Evolutionary conservation across 2,113 vertebrate species (phyloP), one percentile per base, ranked within the genome.

Genomic region (Phalacrocorax pelagicus): DNA sequence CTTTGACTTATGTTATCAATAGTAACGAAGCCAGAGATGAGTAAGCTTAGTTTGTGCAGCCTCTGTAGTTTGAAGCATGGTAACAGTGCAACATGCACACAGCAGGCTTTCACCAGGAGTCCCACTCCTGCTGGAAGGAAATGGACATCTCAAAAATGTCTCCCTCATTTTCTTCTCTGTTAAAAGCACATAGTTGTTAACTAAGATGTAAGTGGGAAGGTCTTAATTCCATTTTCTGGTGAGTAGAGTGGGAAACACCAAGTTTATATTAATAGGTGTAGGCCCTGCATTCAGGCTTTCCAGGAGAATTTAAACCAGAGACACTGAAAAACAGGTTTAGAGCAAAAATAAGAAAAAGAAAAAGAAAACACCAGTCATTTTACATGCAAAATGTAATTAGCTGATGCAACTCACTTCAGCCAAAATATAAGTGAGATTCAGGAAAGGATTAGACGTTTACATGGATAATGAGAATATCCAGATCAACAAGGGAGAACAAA

Each of bases 71-170:
- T 21, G 24, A 38, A 58, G 66, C 26, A 11, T 23, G 27, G 34
- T 11, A 8, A 62, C 74, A 61, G 32, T 0, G 3, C 30, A 34
- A 34, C 1, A 1, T 1, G 2, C 46, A 57, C 16, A 22, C 29
- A 72, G 46, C 27, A 19, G 59, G 51, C 40, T 88, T 55, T 66
- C 65, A 17, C 20, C n/a, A 34, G n/a, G n/a, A 61, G 36, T 27
- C 54, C 70, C 5, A 0, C 52, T 38, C 58, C 46, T 0, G 0
- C 44, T 19, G 34, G 30, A 22, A 81, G 24, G 15, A 85, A 88
- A 58, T 0, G 0, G 16, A 47, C 38, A 49, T 40, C 87, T 61
- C 71, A 59, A 6, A 75, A 79, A 29, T 0, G 7, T 40, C 47
- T 52, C 86, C 46, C 12, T 36, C 15, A 2, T 51, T 72, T 59